Percentiles rank a stretch among this genome's conserved stretches.
phyloP scores from a whole-genome alignment of 2,797 vertebrate genomes.

The Tiaroga cobitis region DNA sequence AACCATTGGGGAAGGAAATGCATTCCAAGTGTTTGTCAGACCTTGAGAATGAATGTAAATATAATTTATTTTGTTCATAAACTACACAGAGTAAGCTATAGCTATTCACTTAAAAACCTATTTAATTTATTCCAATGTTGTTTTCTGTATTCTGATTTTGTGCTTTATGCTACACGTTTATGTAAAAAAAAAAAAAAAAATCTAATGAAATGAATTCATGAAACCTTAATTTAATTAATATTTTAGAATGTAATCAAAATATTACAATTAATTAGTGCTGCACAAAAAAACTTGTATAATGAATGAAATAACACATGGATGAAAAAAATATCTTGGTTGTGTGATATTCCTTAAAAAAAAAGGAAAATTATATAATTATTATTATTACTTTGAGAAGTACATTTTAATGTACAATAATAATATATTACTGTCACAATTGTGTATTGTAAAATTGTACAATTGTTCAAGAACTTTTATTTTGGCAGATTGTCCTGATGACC shows the following conservation, averaged over 20 bases:
- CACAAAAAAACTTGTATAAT: background rate
- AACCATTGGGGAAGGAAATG: background rate
- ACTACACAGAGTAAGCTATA: background rate
- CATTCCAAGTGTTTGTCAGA: background rate
- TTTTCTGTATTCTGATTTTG: too few species aligned
- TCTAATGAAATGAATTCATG: background rate
- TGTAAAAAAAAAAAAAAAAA: too few species aligned
- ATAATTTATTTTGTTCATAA: background rate
- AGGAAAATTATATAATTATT: background rate
- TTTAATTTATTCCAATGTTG: too few species aligned
- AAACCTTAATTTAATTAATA: background rate
- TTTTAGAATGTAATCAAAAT: background rate
- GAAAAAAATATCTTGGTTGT: background rate
- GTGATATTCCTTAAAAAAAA: background rate
- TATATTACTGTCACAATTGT: background rate
- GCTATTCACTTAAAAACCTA: background rate
- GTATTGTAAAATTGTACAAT: too few species aligned
- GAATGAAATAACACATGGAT: background rate
- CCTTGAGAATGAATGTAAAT: background rate
- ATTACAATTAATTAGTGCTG: background rate
- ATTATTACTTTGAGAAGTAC: background rate
- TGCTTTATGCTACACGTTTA: too few species aligned
- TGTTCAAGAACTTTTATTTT: background rate
- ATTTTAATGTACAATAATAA: background rate
- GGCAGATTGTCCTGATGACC: background rate